phyloP scores from a whole-genome alignment of 2,113 vertebrate genomes.

The Hiodon alosoides region DNA sequence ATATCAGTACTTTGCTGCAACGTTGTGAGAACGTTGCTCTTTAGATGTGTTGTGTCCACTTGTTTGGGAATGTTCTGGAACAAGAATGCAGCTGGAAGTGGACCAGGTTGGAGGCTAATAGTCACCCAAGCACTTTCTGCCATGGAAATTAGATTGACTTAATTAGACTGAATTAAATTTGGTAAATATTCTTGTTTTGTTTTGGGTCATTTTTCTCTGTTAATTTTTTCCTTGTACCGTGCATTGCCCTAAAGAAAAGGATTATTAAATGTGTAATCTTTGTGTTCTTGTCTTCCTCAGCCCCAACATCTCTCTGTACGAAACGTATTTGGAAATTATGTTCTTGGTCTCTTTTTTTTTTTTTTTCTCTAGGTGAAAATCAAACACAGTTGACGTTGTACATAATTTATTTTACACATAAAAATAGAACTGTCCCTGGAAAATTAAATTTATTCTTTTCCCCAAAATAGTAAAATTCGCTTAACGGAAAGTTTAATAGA shows the following conservation, averaged over 20 bases:
- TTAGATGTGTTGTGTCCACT: too few relatives aligned
- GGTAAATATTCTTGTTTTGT: constrained; percentile 65
- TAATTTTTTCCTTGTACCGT: constrained; percentile 93
- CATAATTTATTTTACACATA: neutral
- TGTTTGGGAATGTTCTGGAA: too few relatives aligned
- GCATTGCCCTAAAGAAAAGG: constrained; percentile 74
- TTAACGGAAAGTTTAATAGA: too few relatives aligned
- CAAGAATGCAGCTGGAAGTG: too few relatives aligned
- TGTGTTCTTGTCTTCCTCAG: constrained; percentile 25
- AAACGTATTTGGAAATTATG: too few relatives aligned
- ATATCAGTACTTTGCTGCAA: too few relatives aligned
- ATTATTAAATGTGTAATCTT: constrained; percentile 87
- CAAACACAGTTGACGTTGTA: neutral
- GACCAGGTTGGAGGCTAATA: neutral
- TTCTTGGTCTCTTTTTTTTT: too few relatives aligned
- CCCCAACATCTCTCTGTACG: too few relatives aligned
- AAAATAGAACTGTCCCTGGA: too few relatives aligned
- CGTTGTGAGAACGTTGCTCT: too few relatives aligned
- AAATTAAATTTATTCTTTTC: too few relatives aligned
- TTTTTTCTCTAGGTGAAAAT: neutral
- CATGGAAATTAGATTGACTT: constrained; percentile 41
- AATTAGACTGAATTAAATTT: constrained; percentile 66
- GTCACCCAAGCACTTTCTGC: neutral
- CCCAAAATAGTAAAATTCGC: too few relatives aligned
- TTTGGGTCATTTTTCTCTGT: constrained; percentile 58